Evolutionary conservation across 2,888 invertebrate genomes (phyloP).

Genomic region (Argynnis bischoffii): DNA sequence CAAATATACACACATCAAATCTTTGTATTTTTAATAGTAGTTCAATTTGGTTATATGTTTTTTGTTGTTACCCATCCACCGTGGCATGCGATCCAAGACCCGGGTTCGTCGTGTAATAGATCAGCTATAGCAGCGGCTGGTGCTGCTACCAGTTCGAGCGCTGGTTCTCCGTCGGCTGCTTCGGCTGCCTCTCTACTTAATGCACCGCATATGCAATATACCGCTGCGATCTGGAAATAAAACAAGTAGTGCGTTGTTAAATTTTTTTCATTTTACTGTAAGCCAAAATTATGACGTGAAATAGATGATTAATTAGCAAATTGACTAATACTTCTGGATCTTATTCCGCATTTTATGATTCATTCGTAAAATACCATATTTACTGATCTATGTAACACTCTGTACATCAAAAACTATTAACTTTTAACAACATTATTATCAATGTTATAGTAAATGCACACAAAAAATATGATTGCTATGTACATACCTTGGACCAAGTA

Average conservation of each 20-base stretch:
- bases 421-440: not conserved
- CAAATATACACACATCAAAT: too few relatives aligned
- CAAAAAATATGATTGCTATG: not conserved
- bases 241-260: not conserved
- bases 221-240: constrained; percentile 82
- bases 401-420: too few relatives aligned
- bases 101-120: constrained; percentile 89
- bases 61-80: constrained; percentile 90
- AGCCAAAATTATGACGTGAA: too few relatives aligned
- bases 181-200: constrained; percentile 90
- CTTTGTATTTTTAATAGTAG: not conserved
- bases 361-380: too few relatives aligned
- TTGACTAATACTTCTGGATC: too few relatives aligned
- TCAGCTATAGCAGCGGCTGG: constrained; percentile 89
- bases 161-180: constrained; percentile 82
- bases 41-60: not conserved
- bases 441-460: not conserved
- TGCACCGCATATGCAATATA: constrained; percentile 92
- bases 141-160: constrained; percentile 68
- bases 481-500: constrained; percentile 88
- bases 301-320: too few relatives aligned
- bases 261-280: too few relatives aligned
- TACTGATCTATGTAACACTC: too few relatives aligned
- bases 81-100: constrained; percentile 91
- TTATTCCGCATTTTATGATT: too few relatives aligned